Evolutionary conservation across 2,888 invertebrate genomes (phyloP), one percentile per base, ranked within the genome.

Genomic region (Melinopterus prodromus): DNA sequence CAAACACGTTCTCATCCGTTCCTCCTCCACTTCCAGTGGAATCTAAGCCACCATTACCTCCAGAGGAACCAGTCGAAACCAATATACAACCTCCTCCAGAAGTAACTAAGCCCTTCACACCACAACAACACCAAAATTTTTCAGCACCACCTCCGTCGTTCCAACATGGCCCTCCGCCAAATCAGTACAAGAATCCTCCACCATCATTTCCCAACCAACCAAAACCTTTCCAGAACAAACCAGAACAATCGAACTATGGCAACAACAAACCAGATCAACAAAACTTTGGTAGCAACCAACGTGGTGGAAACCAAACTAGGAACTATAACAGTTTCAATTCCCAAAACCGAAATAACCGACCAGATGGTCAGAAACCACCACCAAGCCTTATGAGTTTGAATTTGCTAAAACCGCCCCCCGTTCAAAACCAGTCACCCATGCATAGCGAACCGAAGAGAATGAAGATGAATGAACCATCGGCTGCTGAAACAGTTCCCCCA

Each of bases 21-120:
- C 90, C 90, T 77, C 91, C 91, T 35, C 91, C 91, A 69, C 87
- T 90, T 80, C 90, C 90, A n/a, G 87, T 88, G 36, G 89, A 90
- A 80, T 84, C 86, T 77, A 88, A 89, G 84, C 89, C 90, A 69
- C 89, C 89, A 2, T 86, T 87, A 53, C 89, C 90, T 7, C 87
- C 88, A 77, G 88, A 89, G 77, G 89, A 89, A 70, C 86, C 87
- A 16, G 86, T 86, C 36, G 80, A 80, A 35, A 76, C 38, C 15
- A 35, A 37, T 6, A 16, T 38, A 37, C 77, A 70, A 71, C 74
- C 75, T 37, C 70, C 75, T 6, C 71, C 78, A 75, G 69, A 80
- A 74, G 72, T 80, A 36, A 76, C 74, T 71, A 70, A 81, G 72
- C 77, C 69, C 16, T 71, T 77, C 26, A 71, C 71, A 53, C 38